These are phyloP conservation scores for Hypselothyrea guttata DNA, from an alignment of 2,888 invertebrate species.

Conservation along the genomic window DNA sequence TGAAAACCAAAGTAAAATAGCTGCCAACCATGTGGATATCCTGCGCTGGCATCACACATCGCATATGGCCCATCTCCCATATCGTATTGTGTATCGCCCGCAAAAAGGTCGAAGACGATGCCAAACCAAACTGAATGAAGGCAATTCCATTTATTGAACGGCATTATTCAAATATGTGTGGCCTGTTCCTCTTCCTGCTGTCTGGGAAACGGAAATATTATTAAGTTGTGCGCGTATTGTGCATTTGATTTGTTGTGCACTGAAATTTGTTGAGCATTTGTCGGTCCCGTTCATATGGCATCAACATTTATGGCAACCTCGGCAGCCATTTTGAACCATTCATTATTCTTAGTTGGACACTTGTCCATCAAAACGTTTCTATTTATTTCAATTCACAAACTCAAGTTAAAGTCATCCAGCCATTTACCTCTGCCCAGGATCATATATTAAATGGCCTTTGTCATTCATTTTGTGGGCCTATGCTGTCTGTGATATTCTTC, in stretches of 20 bases:
- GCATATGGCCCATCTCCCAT: slow-evolving; percentile 1
- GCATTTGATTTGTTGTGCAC: slow-evolving; percentile 62
- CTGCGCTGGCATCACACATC: slow-evolving; percentile 21
- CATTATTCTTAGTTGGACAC: slow-evolving; percentile 41
- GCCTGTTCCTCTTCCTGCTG: slow-evolving; percentile 6
- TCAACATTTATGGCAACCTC: slow-evolving; percentile 7
- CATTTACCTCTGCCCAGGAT: slow-evolving; percentile 29
- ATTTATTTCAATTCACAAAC: slow-evolving; percentile 60
- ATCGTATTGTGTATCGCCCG: slow-evolving; percentile 22
- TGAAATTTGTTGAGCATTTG: slow-evolving; percentile 52
- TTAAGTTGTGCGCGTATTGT: slow-evolving; percentile 67
- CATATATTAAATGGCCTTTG: slow-evolving; percentile 60
- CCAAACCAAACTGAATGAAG: slow-evolving; percentile 54
- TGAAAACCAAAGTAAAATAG: slow-evolving; percentile 43
- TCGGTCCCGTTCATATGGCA: slow-evolving; percentile 21
- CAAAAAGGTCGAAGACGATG: slow-evolving; percentile 34
- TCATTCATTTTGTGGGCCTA: slow-evolving; percentile 42
- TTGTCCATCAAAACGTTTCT: slow-evolving; percentile 49
- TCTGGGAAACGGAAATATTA: slow-evolving; percentile 58
- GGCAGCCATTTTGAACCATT: slow-evolving; percentile 36
- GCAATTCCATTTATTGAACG: slow-evolving; percentile 72
- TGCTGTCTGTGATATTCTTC: slow-evolving; percentile 40
- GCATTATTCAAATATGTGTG: slow-evolving; percentile 65
- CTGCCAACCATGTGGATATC: slow-evolving; percentile 56
- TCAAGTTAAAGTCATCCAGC: slow-evolving; percentile 21